phyloP scores from a whole-genome alignment of 2,888 invertebrate genomes.

The Chydorus sphaericus region DNA sequence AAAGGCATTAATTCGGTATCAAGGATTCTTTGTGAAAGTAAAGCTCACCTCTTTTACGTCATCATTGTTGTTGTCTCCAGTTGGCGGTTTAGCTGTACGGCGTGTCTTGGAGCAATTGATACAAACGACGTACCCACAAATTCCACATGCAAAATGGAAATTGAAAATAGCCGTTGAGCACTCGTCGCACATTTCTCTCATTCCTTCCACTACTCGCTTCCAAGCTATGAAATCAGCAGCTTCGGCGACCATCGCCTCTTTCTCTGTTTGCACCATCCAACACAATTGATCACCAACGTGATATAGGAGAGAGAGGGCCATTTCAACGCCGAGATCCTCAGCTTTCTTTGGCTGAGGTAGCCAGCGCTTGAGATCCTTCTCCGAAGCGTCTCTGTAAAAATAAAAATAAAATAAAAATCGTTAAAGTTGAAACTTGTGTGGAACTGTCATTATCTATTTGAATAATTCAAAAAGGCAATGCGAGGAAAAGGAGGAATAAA shows the following conservation, averaged over 20 bases:
- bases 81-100: neutral
- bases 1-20: neutral
- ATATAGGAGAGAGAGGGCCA: constrained; percentile 65
- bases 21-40: neutral
- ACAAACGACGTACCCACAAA: constrained; percentile 93
- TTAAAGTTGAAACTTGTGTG: neutral
- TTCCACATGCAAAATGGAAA: constrained; percentile 93
- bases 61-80: neutral
- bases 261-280: constrained; percentile 79
- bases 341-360: constrained; percentile 56
- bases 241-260: constrained; percentile 24
- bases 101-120: constrained; percentile 84
- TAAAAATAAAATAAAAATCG: neutral
- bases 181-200: constrained; percentile 93
- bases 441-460: neutral
- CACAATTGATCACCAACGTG: constrained; percentile 86
- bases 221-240: constrained; percentile 54
- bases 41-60: constrained; percentile 6
- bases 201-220: constrained; percentile 90
- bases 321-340: constrained; percentile 62
- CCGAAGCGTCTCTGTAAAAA: constrained; percentile 35
- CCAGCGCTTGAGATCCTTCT: constrained; percentile 69
- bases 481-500: neutral
- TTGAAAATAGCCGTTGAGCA: constrained; percentile 96
- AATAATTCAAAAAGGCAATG: neutral